Base-by-base conservation (phyloP, 1,140 invertebrate genomes). In the Coptotermes formosanus region DNA sequence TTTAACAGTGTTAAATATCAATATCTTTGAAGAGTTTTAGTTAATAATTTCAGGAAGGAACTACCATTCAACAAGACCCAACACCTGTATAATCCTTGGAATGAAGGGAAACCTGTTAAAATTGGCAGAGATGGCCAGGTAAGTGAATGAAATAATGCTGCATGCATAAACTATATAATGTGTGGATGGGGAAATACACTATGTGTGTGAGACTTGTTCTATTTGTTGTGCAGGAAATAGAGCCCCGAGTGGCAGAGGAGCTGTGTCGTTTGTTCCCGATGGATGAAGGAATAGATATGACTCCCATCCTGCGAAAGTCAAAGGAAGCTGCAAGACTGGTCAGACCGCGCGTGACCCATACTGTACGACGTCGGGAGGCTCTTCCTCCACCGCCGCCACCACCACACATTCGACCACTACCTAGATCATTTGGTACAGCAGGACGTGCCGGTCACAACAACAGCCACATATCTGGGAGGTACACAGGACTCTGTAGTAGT, bases 101-200 rank as follows among this genome's bases (percentile, higher is more conserved):
- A 99, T 93, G 97, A 99, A 91, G 97, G 97, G 55, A 99, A 99
- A 92, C 97, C 98, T 85, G 98, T 99, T 0, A 99, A 99, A 93
- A 99, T 99, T 90, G 98, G 98, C n/a, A 93, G 98, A 89, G 98
- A 99, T 94, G 98, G 98, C 32, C 83, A 84, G 83, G 83, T 84
- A 59, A n/a, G 82, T 25, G 4, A 43, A 25, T 83, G 11, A 43
- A 44, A 30, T 25, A 83, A 25, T 16, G 0, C n/a, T 3, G 23
- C 12, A 11, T 83, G 11, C 21, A 83, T 44, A 83, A 23, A 23
- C 30, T 32, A 32, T 3, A 38, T 2, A 1, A 32, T 23, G 19
- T 3, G 3, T 82, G 38, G 2, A 23, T 32, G 16, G 2, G 81
- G 30, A 82, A 82, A 82, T 3, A 38, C 38, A 82, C 19, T 82